A percentile compares a stretch with the other conserved stretches of the same genome.
Evolutionary conservation across 2,888 invertebrate species (phyloP).

Genomic region (Ischnus inquisitorius): DNA sequence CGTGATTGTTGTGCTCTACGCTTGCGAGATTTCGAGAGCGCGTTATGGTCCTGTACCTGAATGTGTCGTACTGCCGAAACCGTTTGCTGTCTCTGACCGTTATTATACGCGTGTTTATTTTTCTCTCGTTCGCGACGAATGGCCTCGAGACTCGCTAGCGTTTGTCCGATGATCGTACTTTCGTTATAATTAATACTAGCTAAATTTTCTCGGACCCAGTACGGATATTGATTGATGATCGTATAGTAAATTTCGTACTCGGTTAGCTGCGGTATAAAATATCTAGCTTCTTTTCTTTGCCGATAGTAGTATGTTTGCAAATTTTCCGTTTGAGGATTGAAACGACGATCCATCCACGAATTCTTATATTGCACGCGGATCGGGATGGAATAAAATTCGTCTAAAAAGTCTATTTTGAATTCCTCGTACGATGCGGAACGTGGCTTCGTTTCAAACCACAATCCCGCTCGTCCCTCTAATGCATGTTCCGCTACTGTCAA

Average conservation of each 20-base stretch:
- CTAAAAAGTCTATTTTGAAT: slow-evolving; percentile 26
- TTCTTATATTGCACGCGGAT: slow-evolving; percentile 35
- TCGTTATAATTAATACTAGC: slow-evolving; percentile 26
- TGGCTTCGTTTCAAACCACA: slow-evolving; percentile 2
- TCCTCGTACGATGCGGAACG: neutral
- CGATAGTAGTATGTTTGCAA: no score
- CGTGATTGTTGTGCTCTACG: neutral
- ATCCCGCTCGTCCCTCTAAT: no score
- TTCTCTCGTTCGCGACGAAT: neutral
- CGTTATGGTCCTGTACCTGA: neutral
- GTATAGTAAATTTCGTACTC: slow-evolving; percentile 32
- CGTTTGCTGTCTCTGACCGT: neutral
- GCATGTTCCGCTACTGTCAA: no score
- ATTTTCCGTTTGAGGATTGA: no score
- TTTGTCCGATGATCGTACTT: neutral
- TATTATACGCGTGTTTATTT: neutral
- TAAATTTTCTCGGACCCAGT: slow-evolving; percentile 4
- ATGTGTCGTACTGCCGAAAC: neutral
- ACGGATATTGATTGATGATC: slow-evolving; percentile 22
- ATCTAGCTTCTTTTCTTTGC: slow-evolving; percentile 21
- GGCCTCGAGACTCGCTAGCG: slow-evolving; percentile 14
- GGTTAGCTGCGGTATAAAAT: slow-evolving; percentile 3
- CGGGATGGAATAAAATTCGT: slow-evolving; percentile 39
- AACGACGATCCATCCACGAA: slow-evolving; percentile 29
- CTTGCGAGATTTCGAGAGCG: neutral